Conservation (phyloP, 1,140 invertebrate species). For the Amyelois transitella region DNA sequence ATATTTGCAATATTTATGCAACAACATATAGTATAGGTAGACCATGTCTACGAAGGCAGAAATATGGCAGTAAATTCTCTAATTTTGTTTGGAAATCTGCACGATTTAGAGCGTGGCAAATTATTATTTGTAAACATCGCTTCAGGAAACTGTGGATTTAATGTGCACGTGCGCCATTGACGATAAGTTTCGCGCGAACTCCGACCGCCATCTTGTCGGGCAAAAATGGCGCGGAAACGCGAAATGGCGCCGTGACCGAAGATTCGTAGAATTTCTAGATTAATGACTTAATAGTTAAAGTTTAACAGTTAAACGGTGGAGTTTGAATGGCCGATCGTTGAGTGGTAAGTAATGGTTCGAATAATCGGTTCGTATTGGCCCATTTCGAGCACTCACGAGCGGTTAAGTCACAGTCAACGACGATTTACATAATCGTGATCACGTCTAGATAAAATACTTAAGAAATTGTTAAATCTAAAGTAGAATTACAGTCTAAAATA, state of each 20-base stretch:
- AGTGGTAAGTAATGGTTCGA: slow-evolving; percentile 45
- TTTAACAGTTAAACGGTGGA: slow-evolving; percentile 47
- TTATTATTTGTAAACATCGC: slow-evolving; percentile 55
- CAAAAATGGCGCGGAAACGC: slow-evolving; percentile 28
- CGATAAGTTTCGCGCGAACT: slow-evolving; percentile 24
- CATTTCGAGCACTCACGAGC: slow-evolving; percentile 9
- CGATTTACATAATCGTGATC: not conserved
- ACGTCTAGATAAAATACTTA: not conserved
- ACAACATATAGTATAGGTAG: no score
- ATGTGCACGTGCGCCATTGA: slow-evolving; percentile 33
- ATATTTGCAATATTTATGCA: no score
- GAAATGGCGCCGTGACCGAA: slow-evolving; percentile 36
- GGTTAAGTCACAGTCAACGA: not conserved
- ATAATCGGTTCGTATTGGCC: slow-evolving; percentile 34
- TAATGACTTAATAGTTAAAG: slow-evolving; percentile 55
- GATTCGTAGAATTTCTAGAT: slow-evolving; percentile 43
- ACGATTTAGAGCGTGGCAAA: slow-evolving; percentile 40
- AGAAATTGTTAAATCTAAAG: no score
- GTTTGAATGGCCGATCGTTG: slow-evolving; percentile 37
- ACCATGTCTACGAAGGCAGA: not conserved
- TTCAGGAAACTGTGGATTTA: slow-evolving; percentile 43
- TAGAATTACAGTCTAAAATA: no score
- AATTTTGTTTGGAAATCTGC: slow-evolving; percentile 35
- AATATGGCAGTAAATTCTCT: slow-evolving; percentile 4
- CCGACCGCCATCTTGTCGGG: slow-evolving; percentile 29